Percentiles rank a stretch among this genome's conserved stretches.
Evolutionary conservation across 1,140 invertebrate genomes (phyloP).

Genomic region (Leptinotarsa lineolata): DNA sequence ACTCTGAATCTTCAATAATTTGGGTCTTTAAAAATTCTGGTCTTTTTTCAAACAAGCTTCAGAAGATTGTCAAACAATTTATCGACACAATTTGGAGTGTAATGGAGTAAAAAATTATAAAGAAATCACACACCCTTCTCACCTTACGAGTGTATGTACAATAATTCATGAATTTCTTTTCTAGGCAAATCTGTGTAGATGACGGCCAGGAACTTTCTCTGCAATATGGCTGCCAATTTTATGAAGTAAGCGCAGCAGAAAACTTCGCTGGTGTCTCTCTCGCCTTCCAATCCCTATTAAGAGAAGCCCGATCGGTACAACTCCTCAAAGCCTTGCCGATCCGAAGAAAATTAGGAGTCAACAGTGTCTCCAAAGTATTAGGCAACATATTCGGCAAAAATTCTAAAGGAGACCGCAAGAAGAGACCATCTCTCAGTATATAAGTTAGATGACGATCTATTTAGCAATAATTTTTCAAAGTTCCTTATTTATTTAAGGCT

Average conservation of each 20-base stretch:
- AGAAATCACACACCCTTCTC: too few species aligned
- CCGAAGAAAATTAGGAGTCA: slow-evolving; percentile 73
- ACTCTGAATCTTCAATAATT: too few species aligned
- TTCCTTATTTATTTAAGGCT: slow-evolving; percentile 25
- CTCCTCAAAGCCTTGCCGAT: slow-evolving; percentile 72
- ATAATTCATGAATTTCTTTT: slow-evolving; percentile 41
- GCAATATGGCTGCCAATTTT: slow-evolving; percentile 80
- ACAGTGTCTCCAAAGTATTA: slow-evolving; percentile 78
- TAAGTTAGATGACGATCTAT: slow-evolving; percentile 43
- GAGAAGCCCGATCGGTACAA: slow-evolving; percentile 74
- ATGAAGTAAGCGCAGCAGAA: slow-evolving; percentile 84
- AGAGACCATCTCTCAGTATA: slow-evolving; percentile 76
- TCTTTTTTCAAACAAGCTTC: too few species aligned
- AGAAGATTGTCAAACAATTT: too few species aligned
- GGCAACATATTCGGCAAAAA: slow-evolving; percentile 80
- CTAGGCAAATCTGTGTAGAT: slow-evolving; percentile 75
- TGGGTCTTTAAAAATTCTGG: too few species aligned
- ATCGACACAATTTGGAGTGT: too few species aligned
- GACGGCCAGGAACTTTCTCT: slow-evolving; percentile 80
- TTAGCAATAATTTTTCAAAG: slow-evolving; percentile 17
- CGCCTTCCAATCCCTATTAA: slow-evolving; percentile 77
- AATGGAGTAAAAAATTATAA: too few species aligned
- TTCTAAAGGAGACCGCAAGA: slow-evolving; percentile 73
- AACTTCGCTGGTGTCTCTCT: slow-evolving; percentile 76
- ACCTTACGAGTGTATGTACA: too few species aligned